Base-by-base conservation (phyloP, 2,888 invertebrate genomes). In the Ceramica pisi region DNA sequence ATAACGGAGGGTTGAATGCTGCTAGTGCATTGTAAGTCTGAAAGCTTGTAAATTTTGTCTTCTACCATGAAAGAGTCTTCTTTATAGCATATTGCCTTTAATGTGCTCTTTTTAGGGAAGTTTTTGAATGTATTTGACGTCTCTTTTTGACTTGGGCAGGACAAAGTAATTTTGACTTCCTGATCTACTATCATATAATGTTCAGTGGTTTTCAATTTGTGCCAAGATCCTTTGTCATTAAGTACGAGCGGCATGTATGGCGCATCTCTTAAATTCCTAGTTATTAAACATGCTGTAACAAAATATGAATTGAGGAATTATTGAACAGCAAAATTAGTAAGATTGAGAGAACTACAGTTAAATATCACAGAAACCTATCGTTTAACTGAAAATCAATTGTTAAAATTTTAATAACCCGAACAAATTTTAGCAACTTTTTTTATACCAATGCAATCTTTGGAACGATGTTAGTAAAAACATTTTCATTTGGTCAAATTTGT, bases 241-340 rank as follows among this genome's bases (percentile, higher is more conserved):
- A 87, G 38, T 8, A 85, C n/a, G 3, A 87, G 70, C 0, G 88
- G 87, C 66, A 78, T 78, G 23, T 75, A 46, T 26, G 31, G 12
- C 5, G 23, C 26, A 16, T 75, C 48, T 51, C 50, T 44, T 19
- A 46, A 50, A 35, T 67, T 64, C 46, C 71, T 80, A 41, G 67
- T 53, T 73, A 86, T 80, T n/a, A 87, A 71, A 63, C 87, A 88
- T 10, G 10, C 87, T 87, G 78, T 48, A 87, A 87, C 21, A 67
- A 57, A 73, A 61, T 0, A 51, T 16, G 16, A 16, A 16, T 44
- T 44, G 5, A 31, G 31, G 31, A 31, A 44, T 44, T 44, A 44
- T 12, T 38, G 12, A 12, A 12, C 2, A 38, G 6, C 31, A 31
- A 31, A 12, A 2, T 12, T 38, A 12, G 38, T 10, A 10, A 12